Evolutionary conservation across 2,113 vertebrate species (phyloP).

Genomic region (Oxygymnocypris stewartii): DNA sequence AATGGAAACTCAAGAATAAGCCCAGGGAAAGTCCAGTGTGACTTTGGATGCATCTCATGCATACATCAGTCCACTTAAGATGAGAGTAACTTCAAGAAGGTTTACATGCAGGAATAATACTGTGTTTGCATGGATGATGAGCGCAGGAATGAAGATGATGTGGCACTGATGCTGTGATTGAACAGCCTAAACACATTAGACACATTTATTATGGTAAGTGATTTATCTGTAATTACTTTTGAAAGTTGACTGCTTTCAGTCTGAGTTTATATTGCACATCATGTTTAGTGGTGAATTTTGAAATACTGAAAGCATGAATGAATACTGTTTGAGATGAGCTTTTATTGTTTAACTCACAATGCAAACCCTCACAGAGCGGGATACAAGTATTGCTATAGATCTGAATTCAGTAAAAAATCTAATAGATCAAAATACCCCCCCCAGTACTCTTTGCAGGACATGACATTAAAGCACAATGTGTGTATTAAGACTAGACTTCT

Average conservation of each 20-base stretch:
- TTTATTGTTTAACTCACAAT: not conserved
- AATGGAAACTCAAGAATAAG: not conserved
- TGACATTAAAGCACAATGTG: not conserved
- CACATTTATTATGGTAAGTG: constrained; percentile 33
- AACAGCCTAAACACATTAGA: not conserved
- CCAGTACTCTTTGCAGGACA: not conserved
- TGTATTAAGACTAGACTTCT: not conserved
- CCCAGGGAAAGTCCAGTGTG: not conserved
- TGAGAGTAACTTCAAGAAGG: not conserved
- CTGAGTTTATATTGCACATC: not conserved
- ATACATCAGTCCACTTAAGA: not conserved
- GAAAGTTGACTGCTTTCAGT: not conserved
- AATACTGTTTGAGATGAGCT: not conserved
- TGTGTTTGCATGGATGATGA: constrained; percentile 40
- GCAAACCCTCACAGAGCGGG: not conserved
- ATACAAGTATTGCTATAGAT: not conserved
- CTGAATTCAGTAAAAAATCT: not conserved
- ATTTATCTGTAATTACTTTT: not conserved
- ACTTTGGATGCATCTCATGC: not conserved
- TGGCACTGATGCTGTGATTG: constrained; percentile 43
- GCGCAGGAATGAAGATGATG: constrained; percentile 57
- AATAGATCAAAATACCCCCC: not conserved
- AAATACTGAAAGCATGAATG: not conserved
- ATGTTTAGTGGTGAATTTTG: not conserved
- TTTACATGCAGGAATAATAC: not conserved